Percentiles rank a stretch among this genome's conserved stretches.
phyloP scores from a whole-genome alignment of 2,113 vertebrate species.

The Lutjanus erythropterus region DNA sequence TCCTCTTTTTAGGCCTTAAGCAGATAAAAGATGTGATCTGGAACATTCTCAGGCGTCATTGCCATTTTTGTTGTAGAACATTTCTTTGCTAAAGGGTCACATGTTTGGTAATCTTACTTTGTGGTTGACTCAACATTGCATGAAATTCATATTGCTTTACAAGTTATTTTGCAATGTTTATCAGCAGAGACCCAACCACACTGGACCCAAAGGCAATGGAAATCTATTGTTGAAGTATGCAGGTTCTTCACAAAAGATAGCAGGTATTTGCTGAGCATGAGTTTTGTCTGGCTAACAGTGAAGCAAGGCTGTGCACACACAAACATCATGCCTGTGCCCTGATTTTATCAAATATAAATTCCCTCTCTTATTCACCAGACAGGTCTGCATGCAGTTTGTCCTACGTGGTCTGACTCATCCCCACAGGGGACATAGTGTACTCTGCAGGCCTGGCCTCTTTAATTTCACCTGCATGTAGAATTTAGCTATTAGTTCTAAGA shows the following conservation, averaged over 20 bases:
- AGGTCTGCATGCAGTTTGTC: conserved; percentile 3
- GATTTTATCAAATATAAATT: conserved; percentile 58
- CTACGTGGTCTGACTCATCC: not conserved
- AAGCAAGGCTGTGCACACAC: not conserved
- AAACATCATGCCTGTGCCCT: conserved; percentile 2
- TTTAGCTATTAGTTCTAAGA: not conserved
- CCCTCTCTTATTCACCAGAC: conserved; percentile 9
- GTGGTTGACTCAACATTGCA: not conserved
- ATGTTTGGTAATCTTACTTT: not conserved
- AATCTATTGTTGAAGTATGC: conserved; percentile 25
- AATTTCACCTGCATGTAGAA: conserved; percentile 23
- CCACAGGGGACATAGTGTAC: not conserved
- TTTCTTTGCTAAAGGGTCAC: not conserved
- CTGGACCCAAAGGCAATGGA: not conserved
- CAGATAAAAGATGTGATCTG: not conserved
- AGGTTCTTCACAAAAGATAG: conserved; percentile 50
- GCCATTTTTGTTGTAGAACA: not conserved
- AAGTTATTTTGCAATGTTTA: conserved; percentile 37
- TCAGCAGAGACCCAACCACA: not conserved
- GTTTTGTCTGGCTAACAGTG: conserved; percentile 15
- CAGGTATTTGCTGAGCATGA: conserved; percentile 70
- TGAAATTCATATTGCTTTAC: not conserved
- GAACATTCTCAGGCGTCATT: not conserved
- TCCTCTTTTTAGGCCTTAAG: not conserved
- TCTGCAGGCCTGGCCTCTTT: conserved; percentile 17